phyloP scores from a whole-genome alignment of 2,888 invertebrate species.

The Himalopsyche kuldschensis region DNA sequence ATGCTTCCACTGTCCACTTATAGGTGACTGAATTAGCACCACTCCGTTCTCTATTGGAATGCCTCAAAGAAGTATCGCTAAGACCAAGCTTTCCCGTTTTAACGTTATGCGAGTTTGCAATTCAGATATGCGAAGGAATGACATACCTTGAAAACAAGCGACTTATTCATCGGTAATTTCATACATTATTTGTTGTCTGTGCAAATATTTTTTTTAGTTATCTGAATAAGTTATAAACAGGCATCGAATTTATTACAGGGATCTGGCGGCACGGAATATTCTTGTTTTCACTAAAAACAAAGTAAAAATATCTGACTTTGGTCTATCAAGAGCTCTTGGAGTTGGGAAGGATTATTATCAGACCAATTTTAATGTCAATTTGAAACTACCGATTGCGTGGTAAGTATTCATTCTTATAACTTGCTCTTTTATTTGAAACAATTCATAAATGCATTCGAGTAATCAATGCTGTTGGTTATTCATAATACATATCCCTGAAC shows the following conservation, averaged over 20 bases:
- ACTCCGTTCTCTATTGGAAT: slow-evolving; percentile 90
- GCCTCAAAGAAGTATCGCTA: slow-evolving; percentile 89
- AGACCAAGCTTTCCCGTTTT: slow-evolving; percentile 90
- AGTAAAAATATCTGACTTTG: slow-evolving; percentile 98
- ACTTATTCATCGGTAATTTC: slow-evolving; percentile 81
- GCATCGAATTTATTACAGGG: slow-evolving; percentile 60
- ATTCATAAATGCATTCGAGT: no score
- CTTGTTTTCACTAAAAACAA: slow-evolving; percentile 94
- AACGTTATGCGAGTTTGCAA: slow-evolving; percentile 91
- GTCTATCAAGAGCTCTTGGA: slow-evolving; percentile 90
- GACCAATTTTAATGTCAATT: slow-evolving; percentile 95
- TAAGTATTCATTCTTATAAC: slow-evolving; percentile 49
- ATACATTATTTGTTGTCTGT: slow-evolving; percentile 5
- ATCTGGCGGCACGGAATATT: slow-evolving; percentile 96
- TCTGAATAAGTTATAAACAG: background rate
- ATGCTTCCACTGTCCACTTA: background rate
- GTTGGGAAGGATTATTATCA: slow-evolving; percentile 99
- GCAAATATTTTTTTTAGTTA: no score
- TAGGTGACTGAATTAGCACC: slow-evolving; percentile 95
- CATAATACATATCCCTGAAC: no score
- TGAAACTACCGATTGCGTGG: slow-evolving; percentile 98
- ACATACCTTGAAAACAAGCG: slow-evolving; percentile 94
- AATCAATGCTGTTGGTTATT: no score
- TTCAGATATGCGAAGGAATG: slow-evolving; percentile 98
- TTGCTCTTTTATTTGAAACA: no score